Evolutionary conservation across 35 echinoderm and acorn worm species (phyloP), one percentile per base, ranked within the genome.

Genomic region (Holothuria glaberrima): DNA sequence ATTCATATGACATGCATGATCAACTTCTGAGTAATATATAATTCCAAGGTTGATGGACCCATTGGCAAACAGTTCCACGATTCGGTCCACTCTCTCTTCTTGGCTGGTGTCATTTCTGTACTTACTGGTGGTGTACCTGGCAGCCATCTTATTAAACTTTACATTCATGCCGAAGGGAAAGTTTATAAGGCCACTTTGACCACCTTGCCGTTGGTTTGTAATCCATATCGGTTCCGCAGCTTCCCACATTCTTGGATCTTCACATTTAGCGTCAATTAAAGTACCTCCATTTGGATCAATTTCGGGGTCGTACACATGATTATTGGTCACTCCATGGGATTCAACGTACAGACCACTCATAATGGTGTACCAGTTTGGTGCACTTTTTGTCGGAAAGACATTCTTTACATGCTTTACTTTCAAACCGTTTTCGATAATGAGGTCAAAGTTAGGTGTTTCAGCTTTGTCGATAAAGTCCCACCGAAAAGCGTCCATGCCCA

Each of bases 141-240:
- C 54, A 24, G 0, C 29, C n/a, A 61, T 85, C 3, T 25, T 25
- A 34, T 85, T 18, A n/a, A 24, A 65, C 25, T 36, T 4, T 4
- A 38, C 57, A 58, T 25, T 65, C 81, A 61, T 59, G 9, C 56
- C 81, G 31, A 65, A 35, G 12, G 59, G 54, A 85, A 83, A 78
- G 38, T 78, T 45, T 6, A 78, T 12, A 7, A 85, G 46, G 12
- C 81, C 81, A 19, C 81, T 85, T 62, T 2, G n/a, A 1, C 58
- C 81, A 10, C 56, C 81, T 19, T 85, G 81, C 9, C 29, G 25
- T 32, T 85, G 26, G 56, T 85, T 85, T 85, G 81, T 85, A 26
- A 85, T 65, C 81, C 81, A 85, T 0, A 85, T 28, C 12, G 81
- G 81, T 21, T 85, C 81, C 0, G 81, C 81, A 31, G 57, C 21